Percentiles rank a stretch among this genome's conserved stretches.
Conservation (phyloP, 2,113 vertebrate species). For the Brachionichthys hirsutus region DNA sequence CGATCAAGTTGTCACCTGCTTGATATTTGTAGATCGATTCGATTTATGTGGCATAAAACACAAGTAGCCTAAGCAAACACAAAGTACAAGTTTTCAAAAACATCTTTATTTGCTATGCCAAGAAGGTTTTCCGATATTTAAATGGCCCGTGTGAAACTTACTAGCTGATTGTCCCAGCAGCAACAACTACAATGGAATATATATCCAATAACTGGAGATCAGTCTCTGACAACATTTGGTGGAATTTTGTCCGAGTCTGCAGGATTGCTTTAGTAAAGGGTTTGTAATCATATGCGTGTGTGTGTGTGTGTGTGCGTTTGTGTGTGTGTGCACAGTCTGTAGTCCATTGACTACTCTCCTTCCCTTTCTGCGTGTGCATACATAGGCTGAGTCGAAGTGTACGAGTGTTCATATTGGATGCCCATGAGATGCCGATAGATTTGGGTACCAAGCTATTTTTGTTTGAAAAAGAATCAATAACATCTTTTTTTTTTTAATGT, state of each 20-base stretch:
- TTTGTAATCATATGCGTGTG: too few species aligned
- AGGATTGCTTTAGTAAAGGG: neutral
- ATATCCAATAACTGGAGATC: too few species aligned
- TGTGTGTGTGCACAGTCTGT: neutral
- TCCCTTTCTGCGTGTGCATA: slow-evolving; percentile 4
- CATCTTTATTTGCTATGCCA: too few species aligned
- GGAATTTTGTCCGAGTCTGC: too few species aligned
- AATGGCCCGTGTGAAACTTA: neutral
- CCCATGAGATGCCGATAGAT: slow-evolving; percentile 35
- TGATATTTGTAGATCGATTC: too few species aligned
- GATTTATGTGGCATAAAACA: too few species aligned
- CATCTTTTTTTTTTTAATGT: slow-evolving; percentile 40
- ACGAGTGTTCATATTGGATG: slow-evolving; percentile 11
- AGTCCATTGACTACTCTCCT: slow-evolving; percentile 14
- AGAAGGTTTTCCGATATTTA: neutral
- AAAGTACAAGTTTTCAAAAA: too few species aligned
- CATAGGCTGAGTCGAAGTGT: neutral
- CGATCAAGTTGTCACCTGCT: slow-evolving; percentile 2
- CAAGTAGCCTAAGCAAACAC: too few species aligned
- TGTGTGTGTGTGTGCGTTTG: neutral
- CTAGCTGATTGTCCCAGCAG: too few species aligned
- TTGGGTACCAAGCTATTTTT: slow-evolving; percentile 31
- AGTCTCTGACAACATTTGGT: too few species aligned
- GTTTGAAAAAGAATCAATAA: slow-evolving; percentile 55
- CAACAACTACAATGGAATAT: too few species aligned